Evolutionary conservation across 2,113 vertebrate species (phyloP).

Genomic region (Sula dactylatra): DNA sequence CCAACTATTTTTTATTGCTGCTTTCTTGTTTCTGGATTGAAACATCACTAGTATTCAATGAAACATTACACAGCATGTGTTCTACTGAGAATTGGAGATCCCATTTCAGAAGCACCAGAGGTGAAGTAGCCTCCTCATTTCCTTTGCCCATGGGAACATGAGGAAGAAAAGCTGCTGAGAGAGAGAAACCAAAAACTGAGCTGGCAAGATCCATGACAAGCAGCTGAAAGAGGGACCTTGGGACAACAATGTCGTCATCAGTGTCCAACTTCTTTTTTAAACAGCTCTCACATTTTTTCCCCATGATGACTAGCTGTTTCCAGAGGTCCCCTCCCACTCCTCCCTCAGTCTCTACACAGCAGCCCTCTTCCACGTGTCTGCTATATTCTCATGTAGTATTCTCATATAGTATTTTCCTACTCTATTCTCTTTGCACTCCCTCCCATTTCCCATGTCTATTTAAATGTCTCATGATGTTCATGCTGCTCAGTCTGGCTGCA

Average conservation of each 20-base stretch:
- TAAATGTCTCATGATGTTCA: not conserved
- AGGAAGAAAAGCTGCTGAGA: not conserved
- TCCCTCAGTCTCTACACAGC: not conserved
- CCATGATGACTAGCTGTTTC: not conserved
- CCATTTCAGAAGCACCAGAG: not conserved
- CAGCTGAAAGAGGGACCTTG: slow-evolving; percentile 13
- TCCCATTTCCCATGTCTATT: not conserved
- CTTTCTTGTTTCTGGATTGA: not conserved
- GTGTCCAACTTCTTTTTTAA: not conserved
- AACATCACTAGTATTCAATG: not conserved
- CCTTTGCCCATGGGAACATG: not conserved
- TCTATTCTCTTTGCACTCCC: not conserved
- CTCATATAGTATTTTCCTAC: not conserved
- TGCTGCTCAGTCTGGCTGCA: not conserved
- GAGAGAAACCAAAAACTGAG: slow-evolving; percentile 7
- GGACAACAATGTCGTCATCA: not conserved
- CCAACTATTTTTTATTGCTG: not conserved
- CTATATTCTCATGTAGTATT: not conserved
- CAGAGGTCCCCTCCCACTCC: not conserved
- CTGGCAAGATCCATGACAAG: slow-evolving; percentile 10
- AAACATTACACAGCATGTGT: not conserved
- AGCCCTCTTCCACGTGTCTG: not conserved
- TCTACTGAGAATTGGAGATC: not conserved
- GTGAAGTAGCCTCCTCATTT: not conserved
- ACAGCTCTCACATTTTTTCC: not conserved